Evolutionary conservation across 2,113 vertebrate species (phyloP), one percentile per base, ranked within the genome.

Genomic region (Menidia beryllina): DNA sequence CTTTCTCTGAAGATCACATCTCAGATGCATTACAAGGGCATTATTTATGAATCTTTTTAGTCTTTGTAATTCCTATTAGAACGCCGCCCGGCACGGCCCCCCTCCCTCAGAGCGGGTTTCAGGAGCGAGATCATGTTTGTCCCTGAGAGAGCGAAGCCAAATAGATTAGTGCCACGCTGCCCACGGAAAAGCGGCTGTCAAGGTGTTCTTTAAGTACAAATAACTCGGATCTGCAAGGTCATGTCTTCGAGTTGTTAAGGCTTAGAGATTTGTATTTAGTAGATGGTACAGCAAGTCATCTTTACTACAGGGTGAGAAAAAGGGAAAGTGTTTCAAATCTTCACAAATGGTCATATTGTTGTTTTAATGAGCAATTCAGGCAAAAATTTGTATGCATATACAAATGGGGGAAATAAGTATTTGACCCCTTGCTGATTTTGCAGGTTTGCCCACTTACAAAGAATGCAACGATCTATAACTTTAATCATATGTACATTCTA

Each of bases 11-110:
- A 19, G 36, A 49, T 53, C 56, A 17, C 61, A 67, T 72, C 54
- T 55, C 21, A 25, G 49, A 48, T 52, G 49, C 53, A 30, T 75
- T 75, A 75, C 67, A 48, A 71, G 49, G 66, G 27, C 56, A 38
- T 78, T 61, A 84, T 68, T 80, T 64, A 54, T 70, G 12, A 69
- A 53, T 52, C 20, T 47, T 4, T 70, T 73, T 60, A 50, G 54
- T 69, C 45, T 66, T 53, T 53, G 63, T 63, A 52, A 79, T 72
- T 60, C 57, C 56, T 27, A 53, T 72, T 73, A 52, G 23, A 71
- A 36, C 34, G 23, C 56, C 21, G 6, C 24, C 36, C 57, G 62
- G 4, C 41, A 49, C 6, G 20, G 53, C 19, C 26, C 10, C 20
- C 47, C 10, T 19, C 47, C 54, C 21, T 38, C 36, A 30, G 23